Evolutionary conservation across 2,797 vertebrate genomes (phyloP).

Genomic region (Zonotrichia albicollis): DNA sequence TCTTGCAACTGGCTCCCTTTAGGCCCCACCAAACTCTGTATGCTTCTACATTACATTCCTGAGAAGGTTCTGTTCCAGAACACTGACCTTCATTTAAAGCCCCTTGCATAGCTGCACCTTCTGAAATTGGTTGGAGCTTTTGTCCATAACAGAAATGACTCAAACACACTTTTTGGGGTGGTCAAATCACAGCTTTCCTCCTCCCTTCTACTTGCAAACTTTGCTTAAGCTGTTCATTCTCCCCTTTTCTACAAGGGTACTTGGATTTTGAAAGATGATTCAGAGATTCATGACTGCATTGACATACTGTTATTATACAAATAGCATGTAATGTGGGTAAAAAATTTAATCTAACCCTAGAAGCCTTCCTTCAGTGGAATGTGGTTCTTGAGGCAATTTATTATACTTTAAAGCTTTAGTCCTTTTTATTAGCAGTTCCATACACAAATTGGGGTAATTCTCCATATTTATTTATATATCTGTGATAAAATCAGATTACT

Average conservation of each 20-base stretch:
- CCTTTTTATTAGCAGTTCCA: constrained; percentile 1
- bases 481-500: constrained; percentile 9
- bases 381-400: not conserved
- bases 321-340: not conserved
- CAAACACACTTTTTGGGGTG: not conserved
- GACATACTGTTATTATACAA: not conserved
- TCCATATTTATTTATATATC: not conserved
- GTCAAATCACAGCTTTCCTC: not conserved
- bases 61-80: not conserved
- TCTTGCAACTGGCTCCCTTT: not conserved
- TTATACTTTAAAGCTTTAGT: not conserved
- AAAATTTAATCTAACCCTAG: not conserved
- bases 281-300: not conserved
- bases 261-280: not conserved
- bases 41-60: not conserved
- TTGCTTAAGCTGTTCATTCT: not conserved
- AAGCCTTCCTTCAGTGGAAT: not conserved
- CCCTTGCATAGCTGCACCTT: not conserved
- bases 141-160: not conserved
- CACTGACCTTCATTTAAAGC: not conserved
- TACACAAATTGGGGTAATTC: not conserved
- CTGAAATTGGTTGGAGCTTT: not conserved
- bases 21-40: not conserved
- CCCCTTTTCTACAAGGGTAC: not conserved
- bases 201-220: not conserved